phyloP scores from a whole-genome alignment of 2,888 invertebrate species.

The Coelinius sp. region DNA sequence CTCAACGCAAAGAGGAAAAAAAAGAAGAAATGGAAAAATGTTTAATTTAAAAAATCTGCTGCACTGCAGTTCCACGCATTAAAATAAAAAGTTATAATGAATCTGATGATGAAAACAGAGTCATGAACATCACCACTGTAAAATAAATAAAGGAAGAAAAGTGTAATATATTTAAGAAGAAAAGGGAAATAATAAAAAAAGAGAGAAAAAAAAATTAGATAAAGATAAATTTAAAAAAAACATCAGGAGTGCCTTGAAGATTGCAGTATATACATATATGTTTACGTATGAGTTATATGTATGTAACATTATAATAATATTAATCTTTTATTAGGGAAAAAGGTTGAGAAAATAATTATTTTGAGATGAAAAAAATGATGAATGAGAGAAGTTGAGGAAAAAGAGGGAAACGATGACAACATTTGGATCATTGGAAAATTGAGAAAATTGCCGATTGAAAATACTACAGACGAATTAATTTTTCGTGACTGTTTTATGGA shows the following conservation, averaged over 20 bases:
- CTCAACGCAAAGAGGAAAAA: background rate
- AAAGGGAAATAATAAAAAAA: slow-evolving; percentile 46
- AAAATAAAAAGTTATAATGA: background rate
- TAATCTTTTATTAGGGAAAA: slow-evolving; percentile 40
- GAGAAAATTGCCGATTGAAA: background rate
- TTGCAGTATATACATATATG: slow-evolving; percentile 63
- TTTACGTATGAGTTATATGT: slow-evolving; percentile 58
- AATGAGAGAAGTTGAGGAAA: slow-evolving; percentile 33
- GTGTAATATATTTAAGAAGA: slow-evolving; percentile 44
- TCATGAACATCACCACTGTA: slow-evolving; percentile 46
- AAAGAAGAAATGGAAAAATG: background rate
- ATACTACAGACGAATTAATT: background rate
- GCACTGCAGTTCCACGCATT: background rate
- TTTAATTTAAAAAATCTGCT: slow-evolving; percentile 7
- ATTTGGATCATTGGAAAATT: background rate
- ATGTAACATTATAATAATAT: slow-evolving; percentile 48
- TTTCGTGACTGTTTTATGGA: too few relatives aligned
- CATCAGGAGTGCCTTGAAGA: slow-evolving; percentile 71
- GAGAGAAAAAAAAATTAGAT: slow-evolving; percentile 29
- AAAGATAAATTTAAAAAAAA: slow-evolving; percentile 42
- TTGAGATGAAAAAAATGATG: slow-evolving; percentile 51
- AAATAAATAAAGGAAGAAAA: slow-evolving; percentile 44
- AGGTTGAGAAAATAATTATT: slow-evolving; percentile 48
- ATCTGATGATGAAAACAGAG: slow-evolving; percentile 8
- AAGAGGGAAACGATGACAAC: background rate